A percentile compares a stretch with the other conserved stretches of the same genome.
Conservation (phyloP, 2,113 vertebrate species). For the Hymenochirus boettgeri region DNA sequence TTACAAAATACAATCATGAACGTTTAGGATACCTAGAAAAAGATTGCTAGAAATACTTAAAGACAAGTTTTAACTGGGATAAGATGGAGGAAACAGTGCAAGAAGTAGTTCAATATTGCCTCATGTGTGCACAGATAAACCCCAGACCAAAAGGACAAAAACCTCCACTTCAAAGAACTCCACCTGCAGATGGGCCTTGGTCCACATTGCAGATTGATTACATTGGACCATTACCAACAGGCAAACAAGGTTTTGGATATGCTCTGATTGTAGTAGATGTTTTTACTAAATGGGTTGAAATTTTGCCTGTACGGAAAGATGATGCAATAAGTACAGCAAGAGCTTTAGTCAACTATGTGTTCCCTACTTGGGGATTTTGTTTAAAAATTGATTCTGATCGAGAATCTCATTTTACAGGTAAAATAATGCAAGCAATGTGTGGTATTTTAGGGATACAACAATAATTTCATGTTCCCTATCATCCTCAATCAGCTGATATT, state of each 20-base stretch:
- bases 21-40: neutral
- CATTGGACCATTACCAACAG: neutral
- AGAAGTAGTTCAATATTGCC: neutral
- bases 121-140: constrained; percentile 9
- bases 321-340: neutral
- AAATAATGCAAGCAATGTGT: neutral
- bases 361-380: neutral
- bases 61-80: neutral
- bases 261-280: neutral
- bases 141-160: neutral
- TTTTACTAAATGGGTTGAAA: neutral
- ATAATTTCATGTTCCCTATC: neutral
- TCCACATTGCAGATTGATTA: neutral
- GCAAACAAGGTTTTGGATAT: neutral
- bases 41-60: neutral
- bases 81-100: neutral
- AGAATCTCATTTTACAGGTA: neutral
- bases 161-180: neutral
- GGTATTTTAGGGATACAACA: neutral
- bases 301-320: neutral
- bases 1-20: neutral
- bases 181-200: neutral
- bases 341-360: neutral
- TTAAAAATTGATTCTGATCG: neutral
- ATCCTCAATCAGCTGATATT: too few species aligned